Base-by-base conservation (phyloP, 2,888 invertebrate genomes). In the Lochmaea capreae region DNA sequence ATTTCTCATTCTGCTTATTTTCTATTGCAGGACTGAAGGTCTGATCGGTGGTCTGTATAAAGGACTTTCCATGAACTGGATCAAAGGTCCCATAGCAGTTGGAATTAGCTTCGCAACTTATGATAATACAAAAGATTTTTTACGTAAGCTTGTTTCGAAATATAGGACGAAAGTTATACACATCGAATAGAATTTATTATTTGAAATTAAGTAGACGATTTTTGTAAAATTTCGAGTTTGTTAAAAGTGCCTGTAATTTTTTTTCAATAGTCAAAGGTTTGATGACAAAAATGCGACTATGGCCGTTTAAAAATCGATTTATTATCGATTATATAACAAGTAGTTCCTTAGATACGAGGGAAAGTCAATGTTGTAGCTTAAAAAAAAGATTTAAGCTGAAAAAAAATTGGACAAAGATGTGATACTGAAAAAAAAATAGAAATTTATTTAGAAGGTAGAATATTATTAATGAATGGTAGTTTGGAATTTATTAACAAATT, bases 31-130 rank as follows among this genome's bases (percentile, higher is more conserved):
- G 72, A 92, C 92, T 79, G 99, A 99, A 87, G 99, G 99, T 43
- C 85, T 96, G 39, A 91, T 91, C 85, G 90, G 92, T 67, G 99
- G 99, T 0, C 94, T 98, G 86, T 99, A 96, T 90, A 99, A 99
- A 88, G 99, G 99, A 0, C 91, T 99, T n/a, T 97, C 96, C 81
- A 97, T 99, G 97, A 99, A 99, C 88, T 99, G 98, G 98, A 93
- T 99, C 68, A 96, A 96, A 86, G 96, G 96, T 0, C 96, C 96
- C 9, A 93, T 95, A 67, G 94, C 95, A 0, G 95, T 95, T 11
- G 99, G 99, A 73, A 97, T 99, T 82, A 98, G 98, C 83, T 99
- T 98, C 89, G 95, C 97, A 4, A 95, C 96, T 0, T 98, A 98
- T 87, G 98, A 99, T 87, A 89, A 90, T 59, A 91, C 94, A 74